Percentiles rank a stretch among this genome's conserved stretches.
Evolutionary conservation across 2,797 vertebrate species (phyloP).

Genomic region (Enoplosus armatus): DNA sequence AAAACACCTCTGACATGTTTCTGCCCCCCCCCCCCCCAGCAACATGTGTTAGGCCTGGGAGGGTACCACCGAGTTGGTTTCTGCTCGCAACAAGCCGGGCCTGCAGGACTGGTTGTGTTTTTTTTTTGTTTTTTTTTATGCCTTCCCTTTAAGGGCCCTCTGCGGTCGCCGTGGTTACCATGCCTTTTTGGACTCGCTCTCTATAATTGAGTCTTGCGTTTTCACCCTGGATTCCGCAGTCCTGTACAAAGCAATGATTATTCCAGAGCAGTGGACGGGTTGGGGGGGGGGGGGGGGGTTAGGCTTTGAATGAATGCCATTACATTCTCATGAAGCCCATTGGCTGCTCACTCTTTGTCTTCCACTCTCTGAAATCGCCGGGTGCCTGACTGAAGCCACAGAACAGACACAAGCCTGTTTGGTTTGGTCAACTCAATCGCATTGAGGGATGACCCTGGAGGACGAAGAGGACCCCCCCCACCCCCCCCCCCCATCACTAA

Average conservation of each 20-base stretch:
- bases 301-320: slow-evolving; percentile 81
- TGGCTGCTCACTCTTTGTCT: slow-evolving; percentile 75
- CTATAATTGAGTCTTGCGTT: slow-evolving; percentile 81
- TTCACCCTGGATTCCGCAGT: slow-evolving; percentile 80
- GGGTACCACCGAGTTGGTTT: not conserved
- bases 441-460: slow-evolving; percentile 19
- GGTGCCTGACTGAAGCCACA: slow-evolving; percentile 26
- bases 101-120: slow-evolving; percentile 47
- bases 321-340: slow-evolving; percentile 80
- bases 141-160: slow-evolving; percentile 70
- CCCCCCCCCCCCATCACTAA: too few species aligned
- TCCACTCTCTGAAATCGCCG: slow-evolving; percentile 32
- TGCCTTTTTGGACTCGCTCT: slow-evolving; percentile 74
- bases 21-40: not conserved
- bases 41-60: slow-evolving; percentile 1
- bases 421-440: slow-evolving; percentile 51
- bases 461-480: too few species aligned
- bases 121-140: too few species aligned
- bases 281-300: slow-evolving; percentile 24
- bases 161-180: slow-evolving; percentile 81
- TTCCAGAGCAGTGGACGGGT: slow-evolving; percentile 72
- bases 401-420: slow-evolving; percentile 41
- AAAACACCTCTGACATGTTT: not conserved
- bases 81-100: slow-evolving; percentile 4
- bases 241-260: slow-evolving; percentile 88